Evolutionary conservation across 2,113 vertebrate species (phyloP), one percentile per base, ranked within the genome.

Genomic region (Puntigrus tetrazona): DNA sequence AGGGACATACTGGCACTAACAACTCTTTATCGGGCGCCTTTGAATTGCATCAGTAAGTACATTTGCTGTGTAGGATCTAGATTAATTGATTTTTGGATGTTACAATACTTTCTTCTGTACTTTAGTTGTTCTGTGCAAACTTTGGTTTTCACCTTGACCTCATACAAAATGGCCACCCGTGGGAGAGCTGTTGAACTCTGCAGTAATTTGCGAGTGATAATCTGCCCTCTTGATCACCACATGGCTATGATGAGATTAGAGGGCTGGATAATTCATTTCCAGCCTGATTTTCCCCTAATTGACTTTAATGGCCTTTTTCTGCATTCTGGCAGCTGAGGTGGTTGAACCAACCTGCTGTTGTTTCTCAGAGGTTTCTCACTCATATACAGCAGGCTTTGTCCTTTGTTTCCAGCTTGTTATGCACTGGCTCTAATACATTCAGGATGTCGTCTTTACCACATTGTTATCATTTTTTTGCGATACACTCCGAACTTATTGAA

Each of bases 261-360:
- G 63, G 72, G 72, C 85, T 74, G 76, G 85, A 85, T 85, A 87
- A 89, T 88, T 89, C 83, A 87, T 89, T 88, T 82, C 81, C 80
- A 87, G 77, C 80, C 83, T 84, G 78, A 85, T 88, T 86, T 88
- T 72, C 77, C 84, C 78, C 69, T 87, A 88, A 89, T 89, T 88
- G 86, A 83, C 87, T 89, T 85, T 76, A 87, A 86, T 84, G 80
- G 79, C 47, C 50, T 85, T 84, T 89, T 86, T 61, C 85, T 70
- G 76, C 72, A 84, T 31, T 29, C 55, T 69, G 85, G 59, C 81
- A 77, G 52, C 34, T 70, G 73, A 84, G 55, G 78, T 61, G 67
- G 73, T 57, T 78, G 74, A 72, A 63, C 79, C 47, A 43, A 77
- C 86, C 82, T 82, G 85, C 83, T 65, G 74, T n/a, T 52, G 69